Evolutionary conservation across 2,113 vertebrate species (phyloP).

Genomic region (Oceanites oceanicus): DNA sequence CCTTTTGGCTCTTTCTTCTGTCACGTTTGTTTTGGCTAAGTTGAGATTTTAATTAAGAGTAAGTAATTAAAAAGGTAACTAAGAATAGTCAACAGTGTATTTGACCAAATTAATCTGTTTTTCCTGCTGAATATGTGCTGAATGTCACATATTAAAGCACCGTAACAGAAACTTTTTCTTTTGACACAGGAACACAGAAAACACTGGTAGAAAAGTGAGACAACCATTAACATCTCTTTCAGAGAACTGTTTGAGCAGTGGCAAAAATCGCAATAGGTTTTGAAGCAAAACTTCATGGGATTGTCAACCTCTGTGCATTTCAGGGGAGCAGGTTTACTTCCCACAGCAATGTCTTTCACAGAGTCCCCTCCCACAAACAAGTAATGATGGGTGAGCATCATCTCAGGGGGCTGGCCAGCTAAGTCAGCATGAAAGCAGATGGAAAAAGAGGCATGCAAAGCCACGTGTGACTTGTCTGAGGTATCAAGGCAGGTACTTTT

Average conservation of each 20-base stretch:
- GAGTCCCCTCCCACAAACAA: background rate
- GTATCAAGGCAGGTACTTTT: background rate
- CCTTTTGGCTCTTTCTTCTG: background rate
- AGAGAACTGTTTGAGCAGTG: accelerated
- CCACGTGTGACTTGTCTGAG: background rate
- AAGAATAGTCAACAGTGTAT: background rate
- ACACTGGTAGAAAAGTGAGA: background rate
- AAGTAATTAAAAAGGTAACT: background rate
- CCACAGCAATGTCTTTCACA: background rate
- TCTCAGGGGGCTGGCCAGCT: background rate
- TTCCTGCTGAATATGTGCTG: background rate
- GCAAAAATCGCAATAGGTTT: background rate
- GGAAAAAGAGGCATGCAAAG: background rate
- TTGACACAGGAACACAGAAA: background rate
- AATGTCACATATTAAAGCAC: background rate
- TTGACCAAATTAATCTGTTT: background rate
- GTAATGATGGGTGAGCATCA: background rate
- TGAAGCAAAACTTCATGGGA: background rate
- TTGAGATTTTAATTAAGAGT: background rate
- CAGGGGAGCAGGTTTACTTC: background rate
- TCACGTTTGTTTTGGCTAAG: background rate
- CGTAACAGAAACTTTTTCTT: background rate
- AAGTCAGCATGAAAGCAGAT: slow-evolving; percentile 3
- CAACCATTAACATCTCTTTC: background rate
- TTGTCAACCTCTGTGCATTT: background rate